A percentile compares a stretch with the other conserved stretches of the same genome.
Conservation (phyloP, 2,888 invertebrate genomes). For the Baccha elongata region DNA sequence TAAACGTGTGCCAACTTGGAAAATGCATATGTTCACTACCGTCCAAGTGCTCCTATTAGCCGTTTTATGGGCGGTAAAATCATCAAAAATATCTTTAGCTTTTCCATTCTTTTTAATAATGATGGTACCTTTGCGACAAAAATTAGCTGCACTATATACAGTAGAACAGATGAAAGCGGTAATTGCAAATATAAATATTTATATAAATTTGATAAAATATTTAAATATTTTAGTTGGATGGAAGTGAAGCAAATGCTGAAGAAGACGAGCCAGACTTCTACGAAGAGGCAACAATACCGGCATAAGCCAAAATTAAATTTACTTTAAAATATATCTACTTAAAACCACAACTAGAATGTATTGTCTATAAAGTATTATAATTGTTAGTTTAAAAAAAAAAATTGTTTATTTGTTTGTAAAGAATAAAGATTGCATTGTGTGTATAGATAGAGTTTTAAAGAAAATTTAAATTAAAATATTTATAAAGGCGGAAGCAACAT, state of each 20-base stretch:
- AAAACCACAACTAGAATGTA: slow-evolving; percentile 51
- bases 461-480: slow-evolving; percentile 47
- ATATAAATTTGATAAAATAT: slow-evolving; percentile 1
- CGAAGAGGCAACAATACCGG: slow-evolving; percentile 93
- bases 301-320: slow-evolving; percentile 83
- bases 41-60: slow-evolving; percentile 92
- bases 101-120: slow-evolving; percentile 97
- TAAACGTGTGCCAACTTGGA: slow-evolving; percentile 92
- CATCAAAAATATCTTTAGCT: slow-evolving; percentile 93
- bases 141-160: slow-evolving; percentile 89
- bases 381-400: slow-evolving; percentile 53
- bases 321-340: slow-evolving; percentile 34
- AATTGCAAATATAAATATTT: slow-evolving; percentile 81
- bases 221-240: slow-evolving; percentile 88
- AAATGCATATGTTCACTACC: slow-evolving; percentile 95
- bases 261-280: slow-evolving; percentile 97
- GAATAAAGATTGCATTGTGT: slow-evolving; percentile 44
- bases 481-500: slow-evolving; percentile 57
- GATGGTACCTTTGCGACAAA: slow-evolving; percentile 93
- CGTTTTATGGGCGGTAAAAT: slow-evolving; percentile 94
- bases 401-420: slow-evolving; percentile 44
- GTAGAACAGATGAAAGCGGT: slow-evolving; percentile 93
- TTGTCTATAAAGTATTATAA: slow-evolving; percentile 66
- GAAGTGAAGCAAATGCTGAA: slow-evolving; percentile 90
- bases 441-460: slow-evolving; percentile 62